Evolutionary conservation across 2,888 invertebrate genomes (phyloP).

Genomic region (Plebejus argus): DNA sequence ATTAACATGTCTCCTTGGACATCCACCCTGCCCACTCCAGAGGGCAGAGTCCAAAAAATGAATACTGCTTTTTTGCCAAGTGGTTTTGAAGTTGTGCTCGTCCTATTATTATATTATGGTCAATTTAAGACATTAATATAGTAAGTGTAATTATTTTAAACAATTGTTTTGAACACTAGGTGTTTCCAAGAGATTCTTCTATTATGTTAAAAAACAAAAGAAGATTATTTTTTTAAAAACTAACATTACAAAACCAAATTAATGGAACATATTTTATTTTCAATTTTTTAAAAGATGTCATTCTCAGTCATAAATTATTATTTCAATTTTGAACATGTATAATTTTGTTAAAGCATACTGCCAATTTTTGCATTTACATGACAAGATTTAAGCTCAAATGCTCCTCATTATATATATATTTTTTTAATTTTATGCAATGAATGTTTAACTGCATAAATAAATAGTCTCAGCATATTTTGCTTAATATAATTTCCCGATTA

Average conservation of each 20-base stretch:
- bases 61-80: neutral
- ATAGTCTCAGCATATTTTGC: neutral
- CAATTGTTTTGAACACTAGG: neutral
- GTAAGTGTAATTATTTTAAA: neutral
- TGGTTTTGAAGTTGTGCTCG: neutral
- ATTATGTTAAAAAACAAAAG: neutral
- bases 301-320: neutral
- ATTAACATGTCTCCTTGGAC: neutral
- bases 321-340: neutral
- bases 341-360: neutral
- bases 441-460: no score
- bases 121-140: slow-evolving; percentile 16
- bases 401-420: neutral
- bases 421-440: no score
- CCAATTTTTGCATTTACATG: neutral
- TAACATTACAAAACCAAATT: neutral
- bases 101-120: slow-evolving; percentile 13
- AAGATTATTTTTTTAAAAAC: neutral
- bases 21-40: neutral
- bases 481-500: neutral
- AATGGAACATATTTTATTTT: neutral
- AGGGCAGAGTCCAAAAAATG: neutral
- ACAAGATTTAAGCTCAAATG: neutral
- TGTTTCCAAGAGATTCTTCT: neutral
- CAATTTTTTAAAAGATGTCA: neutral